These are phyloP conservation scores for Bolinopsis microptera DNA, from an alignment of 37 sponge, comb jelly and placozoan genomes.

Conservation along the genomic window DNA sequence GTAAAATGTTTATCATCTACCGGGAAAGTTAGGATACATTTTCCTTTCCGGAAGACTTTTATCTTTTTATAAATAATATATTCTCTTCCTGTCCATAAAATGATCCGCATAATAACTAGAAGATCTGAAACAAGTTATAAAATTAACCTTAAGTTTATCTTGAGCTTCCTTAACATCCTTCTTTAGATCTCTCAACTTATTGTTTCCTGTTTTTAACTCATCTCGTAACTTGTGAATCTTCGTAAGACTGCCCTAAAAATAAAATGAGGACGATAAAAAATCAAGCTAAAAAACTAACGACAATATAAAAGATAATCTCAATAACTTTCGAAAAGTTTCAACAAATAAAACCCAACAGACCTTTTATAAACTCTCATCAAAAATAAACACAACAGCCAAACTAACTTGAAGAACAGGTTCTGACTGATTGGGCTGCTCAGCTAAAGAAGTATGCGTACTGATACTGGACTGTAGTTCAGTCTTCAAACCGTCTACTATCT, in stretches of 20 bases:
- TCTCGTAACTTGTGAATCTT: constrained; percentile 29
- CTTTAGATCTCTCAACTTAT: constrained; percentile 6
- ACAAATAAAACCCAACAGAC: no score
- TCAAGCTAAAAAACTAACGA: no score
- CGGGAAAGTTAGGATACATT: no score
- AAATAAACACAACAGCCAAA: no score
- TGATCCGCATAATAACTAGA: no score
- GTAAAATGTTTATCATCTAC: no score
- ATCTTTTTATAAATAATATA: no score
- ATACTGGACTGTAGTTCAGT: not conserved
- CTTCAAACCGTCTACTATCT: not conserved
- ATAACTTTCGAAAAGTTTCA: no score
- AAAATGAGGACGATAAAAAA: not conserved
- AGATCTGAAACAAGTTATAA: no score
- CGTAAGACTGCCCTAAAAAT: not conserved
- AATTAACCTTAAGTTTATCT: constrained; percentile 33
- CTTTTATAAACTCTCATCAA: no score
- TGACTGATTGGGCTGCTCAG: constrained; percentile 17
- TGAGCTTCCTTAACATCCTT: not conserved
- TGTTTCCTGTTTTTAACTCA: not conserved
- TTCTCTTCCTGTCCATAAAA: no score
- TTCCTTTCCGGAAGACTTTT: not conserved
- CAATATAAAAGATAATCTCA: no score
- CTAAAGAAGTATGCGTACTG: not conserved
- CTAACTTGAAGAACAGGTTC: not conserved